A percentile compares a stretch with the other conserved stretches of the same genome.
Conservation (phyloP, 1,140 invertebrate genomes). For the Scylla paramamosain region DNA sequence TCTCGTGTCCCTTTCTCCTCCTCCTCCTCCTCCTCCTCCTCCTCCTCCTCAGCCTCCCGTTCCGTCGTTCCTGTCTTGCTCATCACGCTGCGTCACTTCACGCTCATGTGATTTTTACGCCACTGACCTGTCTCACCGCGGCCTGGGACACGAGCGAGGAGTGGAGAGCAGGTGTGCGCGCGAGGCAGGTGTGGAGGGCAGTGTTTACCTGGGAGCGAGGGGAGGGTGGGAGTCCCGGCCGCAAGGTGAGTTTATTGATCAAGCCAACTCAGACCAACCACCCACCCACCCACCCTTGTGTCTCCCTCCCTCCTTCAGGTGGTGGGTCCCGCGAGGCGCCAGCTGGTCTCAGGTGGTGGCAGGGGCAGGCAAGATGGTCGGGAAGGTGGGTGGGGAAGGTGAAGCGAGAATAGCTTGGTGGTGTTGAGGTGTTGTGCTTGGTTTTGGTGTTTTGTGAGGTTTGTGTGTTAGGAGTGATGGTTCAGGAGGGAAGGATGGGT, state of each 20-base stretch:
- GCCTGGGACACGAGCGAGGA: not conserved
- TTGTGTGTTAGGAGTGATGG: not conserved
- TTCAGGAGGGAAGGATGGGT: no score
- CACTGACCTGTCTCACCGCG: constrained; percentile 9
- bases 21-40: not conserved
- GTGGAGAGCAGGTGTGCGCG: not conserved
- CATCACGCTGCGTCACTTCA: not conserved
- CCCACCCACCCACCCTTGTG: not conserved
- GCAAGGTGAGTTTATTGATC: constrained; percentile 14
- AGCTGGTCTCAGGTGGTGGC: constrained; percentile 1
- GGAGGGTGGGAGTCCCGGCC: not conserved
- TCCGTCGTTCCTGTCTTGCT: not conserved
- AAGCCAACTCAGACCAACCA: not conserved
- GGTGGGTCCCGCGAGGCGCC: not conserved
- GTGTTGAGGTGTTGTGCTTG: not conserved
- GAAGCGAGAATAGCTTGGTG: not conserved
- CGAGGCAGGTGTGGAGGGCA: not conserved
- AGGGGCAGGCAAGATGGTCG: not conserved
- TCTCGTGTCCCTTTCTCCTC: not conserved
- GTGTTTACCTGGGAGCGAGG: constrained; percentile 10
- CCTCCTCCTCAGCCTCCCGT: not conserved
- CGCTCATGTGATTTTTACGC: not conserved
- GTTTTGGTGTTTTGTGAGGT: no score
- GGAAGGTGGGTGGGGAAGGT: not conserved
- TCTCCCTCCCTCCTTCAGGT: not conserved